These are phyloP conservation scores for Epinotia ramella DNA, from an alignment of 2,888 invertebrate genomes.

Conservation along the genomic window DNA sequence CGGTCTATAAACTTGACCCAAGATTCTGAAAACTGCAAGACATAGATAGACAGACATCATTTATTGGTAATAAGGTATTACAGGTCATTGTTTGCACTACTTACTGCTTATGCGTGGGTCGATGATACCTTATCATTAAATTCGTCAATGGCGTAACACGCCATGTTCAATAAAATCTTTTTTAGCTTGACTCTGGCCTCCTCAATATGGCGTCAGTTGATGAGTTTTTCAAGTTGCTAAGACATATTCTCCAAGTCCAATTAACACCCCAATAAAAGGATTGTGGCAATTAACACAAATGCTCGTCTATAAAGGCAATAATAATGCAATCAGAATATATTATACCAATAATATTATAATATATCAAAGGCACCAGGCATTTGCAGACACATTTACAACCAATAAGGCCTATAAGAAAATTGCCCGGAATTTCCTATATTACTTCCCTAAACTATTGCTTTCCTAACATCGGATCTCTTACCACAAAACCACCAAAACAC, in stretches of 20 bases:
- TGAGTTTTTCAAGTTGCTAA: too few species aligned
- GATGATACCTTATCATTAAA: too few species aligned
- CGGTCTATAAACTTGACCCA: too few species aligned
- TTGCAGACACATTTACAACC: slow-evolving; percentile 45
- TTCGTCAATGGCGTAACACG: too few species aligned
- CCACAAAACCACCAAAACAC: slow-evolving; percentile 8
- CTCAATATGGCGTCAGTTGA: too few species aligned
- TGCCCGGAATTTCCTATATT: slow-evolving; percentile 46
- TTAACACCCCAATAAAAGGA: neutral
- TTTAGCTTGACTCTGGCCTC: too few species aligned
- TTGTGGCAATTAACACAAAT: slow-evolving; percentile 3
- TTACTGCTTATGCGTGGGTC: too few species aligned
- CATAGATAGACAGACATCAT: too few species aligned
- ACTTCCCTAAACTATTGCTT: slow-evolving; percentile 45
- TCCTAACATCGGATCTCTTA: slow-evolving; percentile 31
- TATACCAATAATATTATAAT: slow-evolving; percentile 38
- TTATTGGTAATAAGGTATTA: too few species aligned
- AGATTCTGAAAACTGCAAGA: neutral
- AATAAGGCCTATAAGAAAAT: slow-evolving; percentile 47
- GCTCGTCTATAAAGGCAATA: slow-evolving; percentile 4
- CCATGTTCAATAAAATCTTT: too few species aligned
- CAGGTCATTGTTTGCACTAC: too few species aligned
- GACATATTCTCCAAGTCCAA: neutral
- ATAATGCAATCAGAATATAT: slow-evolving; percentile 39
- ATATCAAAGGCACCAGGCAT: slow-evolving; percentile 39